Base-by-base conservation (phyloP, 2,113 vertebrate genomes). In the Protobothrops mucrosquamatus region DNA sequence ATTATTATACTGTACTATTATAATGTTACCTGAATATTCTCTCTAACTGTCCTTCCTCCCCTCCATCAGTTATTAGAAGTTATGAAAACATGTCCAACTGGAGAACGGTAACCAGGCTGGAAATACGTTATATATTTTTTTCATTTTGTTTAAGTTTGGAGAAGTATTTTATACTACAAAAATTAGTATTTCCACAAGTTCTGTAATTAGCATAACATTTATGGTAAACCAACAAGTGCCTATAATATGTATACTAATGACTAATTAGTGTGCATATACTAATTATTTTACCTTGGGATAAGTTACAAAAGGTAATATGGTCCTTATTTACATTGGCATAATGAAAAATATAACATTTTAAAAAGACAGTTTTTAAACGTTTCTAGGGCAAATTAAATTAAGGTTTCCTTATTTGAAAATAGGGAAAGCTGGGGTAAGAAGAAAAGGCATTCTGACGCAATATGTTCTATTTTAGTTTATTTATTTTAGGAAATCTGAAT, bases 41-140 rank as follows among this genome's bases (percentile, higher is more conserved):
- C 39, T 81, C 69, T 14, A 11, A 6, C 14, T 69, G 26, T 64
- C 29, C 0, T 0, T 22, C 52, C 54, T 9, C 29, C 26, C 2
- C 29, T 64, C 29, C 29, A 4, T 52, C 87, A 90, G 51, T 48
- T 12, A 61, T 92, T 89, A 0, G 0, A 46, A 0, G 29, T 9
- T 55, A 46, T 0, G 0, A 46, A 3, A 57, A 4, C 51, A 6
- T 0, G 0, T 4, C 0, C 0, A 43, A 29, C 26, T 0, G 0
- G 90, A 46, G 51, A 52, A 81, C 55, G 0, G 0, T 0, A 81
- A 24, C 24, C 88, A 22, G 34, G 11, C 22, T 86, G 22, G 26
- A 61, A 86, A 88, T 59, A 56, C 51, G 46, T 59, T 46, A 18
- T 69, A 64, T 26, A 26, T 88, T 26, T 56, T 46, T 55, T 6